These are phyloP conservation scores for Aphelocoma coerulescens DNA, from an alignment of 2,113 vertebrate genomes.

Conservation along the genomic window DNA sequence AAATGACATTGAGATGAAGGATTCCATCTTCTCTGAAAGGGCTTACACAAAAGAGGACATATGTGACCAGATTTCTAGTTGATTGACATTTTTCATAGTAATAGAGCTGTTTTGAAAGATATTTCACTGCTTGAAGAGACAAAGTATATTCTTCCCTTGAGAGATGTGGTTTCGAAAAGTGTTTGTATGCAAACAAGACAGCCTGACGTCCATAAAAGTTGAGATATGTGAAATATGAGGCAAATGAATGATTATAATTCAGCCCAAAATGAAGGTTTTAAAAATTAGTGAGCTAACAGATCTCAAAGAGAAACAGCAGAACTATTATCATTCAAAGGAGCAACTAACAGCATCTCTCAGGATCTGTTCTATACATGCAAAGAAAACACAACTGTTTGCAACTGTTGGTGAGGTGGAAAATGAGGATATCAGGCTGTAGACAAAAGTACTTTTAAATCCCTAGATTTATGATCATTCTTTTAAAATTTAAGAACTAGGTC, in stretches of 20 bases:
- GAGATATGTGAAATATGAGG: background rate
- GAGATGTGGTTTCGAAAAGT: background rate
- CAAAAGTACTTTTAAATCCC: background rate
- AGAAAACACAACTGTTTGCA: background rate
- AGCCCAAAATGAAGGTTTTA: background rate
- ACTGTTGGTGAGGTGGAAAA: background rate
- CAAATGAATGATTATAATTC: background rate
- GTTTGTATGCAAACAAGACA: background rate
- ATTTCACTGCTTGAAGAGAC: background rate
- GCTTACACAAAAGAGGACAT: background rate
- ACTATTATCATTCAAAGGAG: background rate
- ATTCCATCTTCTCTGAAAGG: background rate
- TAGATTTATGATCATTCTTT: background rate
- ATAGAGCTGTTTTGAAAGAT: background rate
- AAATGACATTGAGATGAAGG: background rate
- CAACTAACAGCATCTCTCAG: background rate
- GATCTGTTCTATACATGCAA: background rate
- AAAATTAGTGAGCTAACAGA: background rate
- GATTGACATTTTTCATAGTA: background rate
- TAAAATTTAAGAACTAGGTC: background rate
- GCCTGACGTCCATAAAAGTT: background rate
- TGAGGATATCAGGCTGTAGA: background rate
- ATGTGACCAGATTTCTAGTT: background rate
- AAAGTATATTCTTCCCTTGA: background rate
- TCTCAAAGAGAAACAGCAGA: background rate